Evolutionary conservation across 92 coral and sea anemone genomes (phyloP).

Genomic region (Pocillopora meandrina): DNA sequence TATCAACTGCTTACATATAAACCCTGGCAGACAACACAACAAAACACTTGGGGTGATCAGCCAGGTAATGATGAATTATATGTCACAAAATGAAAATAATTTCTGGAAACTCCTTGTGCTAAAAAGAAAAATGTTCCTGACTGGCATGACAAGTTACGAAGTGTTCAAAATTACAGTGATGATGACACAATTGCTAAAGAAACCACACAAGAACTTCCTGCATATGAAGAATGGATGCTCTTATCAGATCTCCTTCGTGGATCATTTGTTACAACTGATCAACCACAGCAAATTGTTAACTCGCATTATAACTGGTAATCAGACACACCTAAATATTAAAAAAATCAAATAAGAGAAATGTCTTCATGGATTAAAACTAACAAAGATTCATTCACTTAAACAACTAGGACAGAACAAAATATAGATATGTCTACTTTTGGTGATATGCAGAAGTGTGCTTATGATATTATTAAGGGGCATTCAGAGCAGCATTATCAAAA

Average conservation of each 20-base stretch:
- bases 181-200: constrained; percentile 27
- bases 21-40: constrained; percentile 59
- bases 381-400: constrained; percentile 43
- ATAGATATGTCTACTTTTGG: constrained; percentile 21
- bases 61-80: constrained; percentile 45
- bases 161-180: constrained; percentile 35
- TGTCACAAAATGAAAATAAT: constrained; percentile 45
- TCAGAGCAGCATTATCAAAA: constrained; percentile 36
- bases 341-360: constrained; percentile 20
- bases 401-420: constrained; percentile 27
- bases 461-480: constrained; percentile 47
- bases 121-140: constrained; percentile 56
- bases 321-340: constrained; percentile 50
- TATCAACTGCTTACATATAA: constrained; percentile 45
- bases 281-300: constrained; percentile 22
- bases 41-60: constrained; percentile 48
- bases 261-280: constrained; percentile 10
- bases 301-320: constrained; percentile 58
- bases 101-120: constrained; percentile 54
- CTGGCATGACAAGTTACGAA: constrained; percentile 57
- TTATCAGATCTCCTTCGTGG: constrained; percentile 56
- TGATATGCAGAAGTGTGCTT: constrained; percentile 41
- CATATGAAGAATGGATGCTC: constrained; percentile 61
- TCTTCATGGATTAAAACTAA: constrained; percentile 63
- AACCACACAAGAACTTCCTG: constrained; percentile 37